These are phyloP conservation scores for Torymus tubicola DNA, from an alignment of 2,888 invertebrate species.

Conservation along the genomic window DNA sequence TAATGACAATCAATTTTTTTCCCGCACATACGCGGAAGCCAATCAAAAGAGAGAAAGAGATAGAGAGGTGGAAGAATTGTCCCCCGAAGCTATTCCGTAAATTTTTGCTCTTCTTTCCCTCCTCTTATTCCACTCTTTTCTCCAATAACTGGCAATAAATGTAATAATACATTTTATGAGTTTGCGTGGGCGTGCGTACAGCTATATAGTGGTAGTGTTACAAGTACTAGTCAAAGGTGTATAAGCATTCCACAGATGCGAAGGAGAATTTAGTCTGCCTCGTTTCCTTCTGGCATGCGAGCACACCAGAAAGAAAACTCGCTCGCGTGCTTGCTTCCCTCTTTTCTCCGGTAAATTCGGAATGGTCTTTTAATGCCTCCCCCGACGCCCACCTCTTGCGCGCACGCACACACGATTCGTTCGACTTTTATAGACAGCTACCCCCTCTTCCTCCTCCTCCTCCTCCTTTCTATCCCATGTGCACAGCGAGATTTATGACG, in stretches of 20 bases:
- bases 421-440: conserved; percentile 70
- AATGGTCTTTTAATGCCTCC: conserved; percentile 33
- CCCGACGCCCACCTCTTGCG: neutral
- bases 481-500: conserved; percentile 65
- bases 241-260: too few species aligned
- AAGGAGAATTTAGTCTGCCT: too few species aligned
- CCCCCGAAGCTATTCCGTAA: neutral
- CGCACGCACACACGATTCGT: conserved; percentile 60
- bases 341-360: neutral
- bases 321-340: too few species aligned
- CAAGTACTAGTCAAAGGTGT: too few species aligned
- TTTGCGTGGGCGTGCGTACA: neutral
- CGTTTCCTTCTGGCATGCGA: too few species aligned
- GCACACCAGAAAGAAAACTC: too few species aligned
- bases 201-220: too few species aligned
- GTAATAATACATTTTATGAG: conserved; percentile 33
- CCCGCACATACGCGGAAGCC: neutral
- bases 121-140: neutral
- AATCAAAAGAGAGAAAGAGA: neutral
- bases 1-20: conserved; percentile 40
- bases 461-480: too few species aligned
- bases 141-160: conserved; percentile 12
- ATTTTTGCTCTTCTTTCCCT: conserved; percentile 10
- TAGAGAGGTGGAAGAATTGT: neutral
- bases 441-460: neutral